Base-by-base conservation (phyloP, 2,797 vertebrate genomes). In the Erethizon dorsatum region DNA sequence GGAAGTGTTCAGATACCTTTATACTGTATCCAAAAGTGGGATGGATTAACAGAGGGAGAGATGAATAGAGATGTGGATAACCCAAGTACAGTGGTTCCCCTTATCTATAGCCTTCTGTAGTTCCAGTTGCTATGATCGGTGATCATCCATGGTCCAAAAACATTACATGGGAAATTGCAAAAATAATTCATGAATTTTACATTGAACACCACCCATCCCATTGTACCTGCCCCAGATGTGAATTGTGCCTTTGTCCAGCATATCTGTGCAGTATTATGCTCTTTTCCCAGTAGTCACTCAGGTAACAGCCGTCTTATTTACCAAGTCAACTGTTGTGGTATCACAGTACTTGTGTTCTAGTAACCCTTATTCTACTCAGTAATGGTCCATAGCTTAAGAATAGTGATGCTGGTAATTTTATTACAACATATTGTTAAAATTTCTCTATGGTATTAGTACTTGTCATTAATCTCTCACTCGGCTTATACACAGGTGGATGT, bases 151-250 rank as follows among this genome's bases (percentile, higher is more conserved):
- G 17, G 24, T 20, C 31, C 59, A 84, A 33, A 84, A 65, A 33
- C n/a, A 65, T 8, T 85, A n/a, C 6, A 33, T 33, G 28, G 7
- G 47, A 52, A 52, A 52, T 10, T 31, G 28, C 28, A 84, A 45
- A 31, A 84, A 22, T 33, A 65, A 83, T 12, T 33, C 37, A 31
- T 83, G 17, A 22, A 17, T 47, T 83, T 63, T 33, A 18, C 45
- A 63, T 3, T 13, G 41, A 20, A 50, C 18, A 33, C 5, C 2
- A 4, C 45, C 17, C 59, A 50, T 7, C 11, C 17, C 22, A 33
- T 5, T 12, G 5, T 2, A 0, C 6, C 31, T 24, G 28, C 15
- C 28, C 45, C 3, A 3, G 17, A 6, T 3, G 15, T 31, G 28
- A 20, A 65, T 3, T 22, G 45, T 33, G 37, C 26, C 45, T 50